Conservation (phyloP, 2,888 invertebrate species). For the Protophormia terraenovae region DNA sequence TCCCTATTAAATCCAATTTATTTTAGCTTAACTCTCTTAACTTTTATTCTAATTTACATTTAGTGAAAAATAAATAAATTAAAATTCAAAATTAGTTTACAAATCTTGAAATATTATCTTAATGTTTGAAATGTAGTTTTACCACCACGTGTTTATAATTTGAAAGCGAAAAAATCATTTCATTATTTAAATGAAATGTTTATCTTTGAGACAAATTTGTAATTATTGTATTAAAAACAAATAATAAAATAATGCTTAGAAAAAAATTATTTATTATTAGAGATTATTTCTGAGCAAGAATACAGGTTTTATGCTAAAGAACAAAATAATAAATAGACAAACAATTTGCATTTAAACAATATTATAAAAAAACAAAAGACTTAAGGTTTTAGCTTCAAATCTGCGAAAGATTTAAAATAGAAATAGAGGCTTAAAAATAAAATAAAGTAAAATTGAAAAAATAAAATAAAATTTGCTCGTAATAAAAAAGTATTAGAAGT, state of each 20-base stretch:
- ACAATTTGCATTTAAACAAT: neutral
- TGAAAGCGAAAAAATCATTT: neutral
- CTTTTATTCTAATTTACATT: neutral
- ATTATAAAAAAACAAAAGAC: neutral
- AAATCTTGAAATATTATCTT: neutral
- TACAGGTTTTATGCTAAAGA: neutral
- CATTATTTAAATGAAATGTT: neutral
- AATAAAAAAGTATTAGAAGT: too few relatives aligned
- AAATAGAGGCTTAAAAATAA: neutral
- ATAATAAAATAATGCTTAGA: neutral
- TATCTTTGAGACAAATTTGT: constrained; percentile 5
- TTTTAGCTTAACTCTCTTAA: neutral
- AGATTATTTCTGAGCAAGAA: neutral
- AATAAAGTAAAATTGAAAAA: too few relatives aligned
- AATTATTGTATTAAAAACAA: neutral
- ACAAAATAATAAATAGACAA: neutral
- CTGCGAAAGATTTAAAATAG: neutral
- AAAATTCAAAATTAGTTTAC: too few relatives aligned
- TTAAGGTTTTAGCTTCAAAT: neutral
- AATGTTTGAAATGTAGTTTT: neutral
- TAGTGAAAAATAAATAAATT: neutral
- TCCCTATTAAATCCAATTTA: neutral
- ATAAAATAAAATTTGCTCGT: too few relatives aligned
- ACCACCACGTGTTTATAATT: neutral
- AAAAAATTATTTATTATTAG: too few relatives aligned